phyloP scores from a whole-genome alignment of 2,888 invertebrate genomes.

The Agrotis exclamationis region DNA sequence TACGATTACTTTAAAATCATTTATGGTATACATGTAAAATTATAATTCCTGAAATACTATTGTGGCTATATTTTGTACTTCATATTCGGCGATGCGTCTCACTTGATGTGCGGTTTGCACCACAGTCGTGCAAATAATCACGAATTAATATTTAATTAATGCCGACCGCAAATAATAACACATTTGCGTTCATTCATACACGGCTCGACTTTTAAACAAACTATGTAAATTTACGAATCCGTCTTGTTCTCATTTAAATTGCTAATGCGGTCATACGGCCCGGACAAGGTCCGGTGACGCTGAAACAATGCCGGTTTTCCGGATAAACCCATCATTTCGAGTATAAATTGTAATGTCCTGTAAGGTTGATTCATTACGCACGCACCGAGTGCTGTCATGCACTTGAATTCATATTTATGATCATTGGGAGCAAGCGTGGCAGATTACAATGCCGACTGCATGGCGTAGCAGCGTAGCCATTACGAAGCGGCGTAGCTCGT shows the following conservation, averaged over 20 bases:
- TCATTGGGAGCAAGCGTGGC: conserved; percentile 29
- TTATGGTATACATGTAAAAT: no score
- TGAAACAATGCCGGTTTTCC: conserved; percentile 58
- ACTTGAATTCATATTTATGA: conserved; percentile 44
- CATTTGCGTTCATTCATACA: conserved; percentile 25
- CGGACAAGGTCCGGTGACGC: conserved; percentile 42
- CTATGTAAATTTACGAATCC: conserved; percentile 64
- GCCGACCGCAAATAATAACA: conserved; percentile 13
- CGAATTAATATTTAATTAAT: conserved; percentile 3
- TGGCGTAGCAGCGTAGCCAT: conserved; percentile 38
- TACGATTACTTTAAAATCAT: no score
- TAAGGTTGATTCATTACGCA: conserved; percentile 51
- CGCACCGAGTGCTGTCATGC: conserved; percentile 37
- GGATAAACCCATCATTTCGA: conserved; percentile 61
- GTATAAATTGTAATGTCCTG: conserved; percentile 51
- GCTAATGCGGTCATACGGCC: conserved; percentile 60
- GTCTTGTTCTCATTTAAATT: conserved; percentile 66
- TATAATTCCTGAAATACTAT: neutral
- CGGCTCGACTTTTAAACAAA: conserved; percentile 56
- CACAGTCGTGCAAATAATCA: neutral
- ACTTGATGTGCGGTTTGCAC: neutral
- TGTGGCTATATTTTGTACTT: neutral
- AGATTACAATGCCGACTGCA: conserved; percentile 25
- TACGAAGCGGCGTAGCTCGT: conserved; percentile 52
- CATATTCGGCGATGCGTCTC: neutral